These are phyloP conservation scores for Eupsilia transversa DNA, from an alignment of 2,888 invertebrate species.

Conservation along the genomic window DNA sequence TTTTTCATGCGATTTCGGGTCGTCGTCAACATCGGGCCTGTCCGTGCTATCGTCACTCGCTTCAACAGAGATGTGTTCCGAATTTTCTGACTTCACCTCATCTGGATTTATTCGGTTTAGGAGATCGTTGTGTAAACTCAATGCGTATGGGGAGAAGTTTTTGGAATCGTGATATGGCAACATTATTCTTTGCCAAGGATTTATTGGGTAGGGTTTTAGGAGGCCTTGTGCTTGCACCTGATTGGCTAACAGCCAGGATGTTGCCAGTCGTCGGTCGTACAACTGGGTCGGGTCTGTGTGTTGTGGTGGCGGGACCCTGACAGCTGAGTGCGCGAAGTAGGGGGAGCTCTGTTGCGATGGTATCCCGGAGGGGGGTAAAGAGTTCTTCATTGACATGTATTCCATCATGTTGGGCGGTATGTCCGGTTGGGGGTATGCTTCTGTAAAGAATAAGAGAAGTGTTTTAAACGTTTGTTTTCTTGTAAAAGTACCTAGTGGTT, in stretches of 20 bases:
- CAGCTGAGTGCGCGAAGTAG: slow-evolving; percentile 85
- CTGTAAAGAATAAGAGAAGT: slow-evolving; percentile 74
- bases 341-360: slow-evolving; percentile 79
- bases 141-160: slow-evolving; percentile 84
- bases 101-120: slow-evolving; percentile 83
- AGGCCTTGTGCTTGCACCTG: slow-evolving; percentile 88
- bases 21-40: slow-evolving; percentile 85
- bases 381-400: slow-evolving; percentile 85
- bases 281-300: slow-evolving; percentile 79
- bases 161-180: slow-evolving; percentile 88
- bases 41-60: slow-evolving; percentile 92
- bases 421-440: slow-evolving; percentile 82
- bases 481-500: neutral
- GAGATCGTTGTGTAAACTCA: slow-evolving; percentile 82
- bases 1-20: slow-evolving; percentile 83
- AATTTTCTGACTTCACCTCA: slow-evolving; percentile 84
- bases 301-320: slow-evolving; percentile 84
- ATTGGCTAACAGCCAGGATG: slow-evolving; percentile 90
- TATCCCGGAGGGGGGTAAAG: slow-evolving; percentile 77
- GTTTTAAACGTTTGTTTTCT: neutral
- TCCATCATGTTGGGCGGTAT: slow-evolving; percentile 85
- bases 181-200: slow-evolving; percentile 91
- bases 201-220: slow-evolving; percentile 88
- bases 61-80: slow-evolving; percentile 89
- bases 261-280: slow-evolving; percentile 88